Percentiles rank a stretch among this genome's conserved stretches.
These are phyloP conservation scores for Pipa parva DNA, from an alignment of 2,113 vertebrate genomes.

Conservation along the genomic window DNA sequence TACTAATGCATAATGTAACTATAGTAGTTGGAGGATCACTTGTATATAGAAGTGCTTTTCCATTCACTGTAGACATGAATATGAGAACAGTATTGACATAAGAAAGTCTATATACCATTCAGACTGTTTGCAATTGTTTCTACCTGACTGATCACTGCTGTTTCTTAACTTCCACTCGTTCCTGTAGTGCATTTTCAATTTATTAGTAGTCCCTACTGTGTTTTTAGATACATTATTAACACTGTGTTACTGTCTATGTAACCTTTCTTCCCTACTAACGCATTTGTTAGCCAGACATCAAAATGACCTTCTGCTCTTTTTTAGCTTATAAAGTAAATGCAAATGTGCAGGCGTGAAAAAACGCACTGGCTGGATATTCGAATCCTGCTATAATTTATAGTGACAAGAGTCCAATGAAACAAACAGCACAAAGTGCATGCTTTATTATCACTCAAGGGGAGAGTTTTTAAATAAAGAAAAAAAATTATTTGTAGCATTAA, in stretches of 20 bases:
- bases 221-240: conserved; percentile 55
- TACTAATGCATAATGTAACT: too few relatives aligned
- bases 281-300: conserved; percentile 49
- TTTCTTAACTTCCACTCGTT: conserved; percentile 3
- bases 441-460: conserved; percentile 42
- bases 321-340: conserved; percentile 46
- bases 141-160: conserved; percentile 35
- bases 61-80: conserved; percentile 22
- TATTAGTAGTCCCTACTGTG: conserved; percentile 36
- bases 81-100: conserved; percentile 21
- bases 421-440: conserved; percentile 43
- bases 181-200: conserved; percentile 43
- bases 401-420: conserved; percentile 34
- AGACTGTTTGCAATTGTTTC: conserved; percentile 34
- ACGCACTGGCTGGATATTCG: conserved; percentile 30
- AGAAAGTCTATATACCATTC: conserved; percentile 22
- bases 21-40: conserved; percentile 14
- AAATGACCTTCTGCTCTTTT: conserved; percentile 44
- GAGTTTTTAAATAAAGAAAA: conserved; percentile 1
- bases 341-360: conserved; percentile 39
- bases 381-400: conserved; percentile 48
- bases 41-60: conserved; percentile 13
- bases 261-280: conserved; percentile 43
- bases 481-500: neutral
- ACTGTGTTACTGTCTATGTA: conserved; percentile 41